Base-by-base conservation (phyloP, 2,113 vertebrate species). In the Bagarius yarrelli region DNA sequence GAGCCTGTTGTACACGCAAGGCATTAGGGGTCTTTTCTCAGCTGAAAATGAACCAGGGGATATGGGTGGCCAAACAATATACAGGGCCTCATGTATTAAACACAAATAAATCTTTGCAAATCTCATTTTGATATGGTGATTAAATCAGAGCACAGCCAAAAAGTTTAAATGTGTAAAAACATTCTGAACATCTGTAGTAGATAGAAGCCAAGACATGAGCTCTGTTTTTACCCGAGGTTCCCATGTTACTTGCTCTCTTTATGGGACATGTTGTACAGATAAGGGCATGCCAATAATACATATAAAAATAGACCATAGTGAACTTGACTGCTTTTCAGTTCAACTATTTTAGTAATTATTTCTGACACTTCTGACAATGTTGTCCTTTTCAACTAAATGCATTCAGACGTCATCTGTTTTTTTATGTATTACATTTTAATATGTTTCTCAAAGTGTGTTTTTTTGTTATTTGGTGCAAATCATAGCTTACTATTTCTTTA, bases 111-210 rank as follows among this genome's bases (percentile, higher is more conserved):
- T 77, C 66, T 61, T 63, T 25, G 8, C 32, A 73, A 66, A 66
- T 76, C 59, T 69, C 61, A 63, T 76, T 86, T 63, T 76, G 55
- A 83, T 78, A 53, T 81, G 63, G 55, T 70, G 73, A 78, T 84
- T 60, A 74, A 83, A 84, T 66, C 74, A 50, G 82, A 84, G 47
- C 30, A 27, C 9, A 30, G 74, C 60, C 36, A 53, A 83, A 74
- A 56, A 76, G 23, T 64, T 40, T 25, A 55, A 85, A 81, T 40
- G 74, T 72, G 78, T 81, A 78, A 83, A 83, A 81, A 78, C 79
- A 81, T 86, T 75, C 71, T 75, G 57, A 63, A 67, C 83, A 87
- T 83, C 81, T 83, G 64, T 71, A 52, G 60, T 53, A 60, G 71
- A 83, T 72, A 76, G 50, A 70, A 57, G 70, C 56, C 69, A 66